Conservation (phyloP, 2,888 invertebrate species). For the Agrochola litura region DNA sequence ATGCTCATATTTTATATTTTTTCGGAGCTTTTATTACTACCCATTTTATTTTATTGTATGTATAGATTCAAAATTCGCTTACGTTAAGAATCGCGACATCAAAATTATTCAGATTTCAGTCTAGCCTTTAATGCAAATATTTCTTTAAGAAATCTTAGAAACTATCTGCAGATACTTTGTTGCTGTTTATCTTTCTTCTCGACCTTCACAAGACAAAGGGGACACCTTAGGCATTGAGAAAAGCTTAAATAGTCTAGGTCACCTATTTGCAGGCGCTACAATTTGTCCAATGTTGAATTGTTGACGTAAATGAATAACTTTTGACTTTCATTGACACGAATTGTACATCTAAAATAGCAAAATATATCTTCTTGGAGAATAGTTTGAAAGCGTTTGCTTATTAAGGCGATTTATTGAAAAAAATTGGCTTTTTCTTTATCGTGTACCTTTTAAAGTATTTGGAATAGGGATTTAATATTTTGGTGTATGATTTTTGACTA, state of each 20-base stretch:
- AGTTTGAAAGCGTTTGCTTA: no score
- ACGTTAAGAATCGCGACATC: background rate
- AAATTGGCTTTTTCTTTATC: no score
- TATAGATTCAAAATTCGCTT: slow-evolving; percentile 1
- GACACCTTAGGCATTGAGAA: slow-evolving; percentile 29
- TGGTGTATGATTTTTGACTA: no score
- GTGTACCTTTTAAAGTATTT: no score
- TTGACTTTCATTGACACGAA: no score
- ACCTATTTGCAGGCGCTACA: slow-evolving; percentile 4
- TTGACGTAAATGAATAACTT: background rate
- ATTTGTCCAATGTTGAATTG: background rate
- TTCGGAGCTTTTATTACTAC: no score
- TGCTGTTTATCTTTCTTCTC: slow-evolving; percentile 15
- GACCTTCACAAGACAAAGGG: slow-evolving; percentile 35
- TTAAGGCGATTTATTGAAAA: no score
- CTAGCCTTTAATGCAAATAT: slow-evolving; percentile 6
- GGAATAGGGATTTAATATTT: no score
- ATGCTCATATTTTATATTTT: no score
- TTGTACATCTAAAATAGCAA: no score
- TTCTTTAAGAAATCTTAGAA: slow-evolving; percentile 19
- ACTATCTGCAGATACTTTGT: background rate
- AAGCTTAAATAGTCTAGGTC: slow-evolving; percentile 7
- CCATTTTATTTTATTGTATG: no score
- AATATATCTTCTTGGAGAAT: no score
- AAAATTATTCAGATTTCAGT: slow-evolving; percentile 6